These are phyloP conservation scores for Gisinianus flammeolus DNA, from an alignment of 2,888 invertebrate species.

Conservation along the genomic window DNA sequence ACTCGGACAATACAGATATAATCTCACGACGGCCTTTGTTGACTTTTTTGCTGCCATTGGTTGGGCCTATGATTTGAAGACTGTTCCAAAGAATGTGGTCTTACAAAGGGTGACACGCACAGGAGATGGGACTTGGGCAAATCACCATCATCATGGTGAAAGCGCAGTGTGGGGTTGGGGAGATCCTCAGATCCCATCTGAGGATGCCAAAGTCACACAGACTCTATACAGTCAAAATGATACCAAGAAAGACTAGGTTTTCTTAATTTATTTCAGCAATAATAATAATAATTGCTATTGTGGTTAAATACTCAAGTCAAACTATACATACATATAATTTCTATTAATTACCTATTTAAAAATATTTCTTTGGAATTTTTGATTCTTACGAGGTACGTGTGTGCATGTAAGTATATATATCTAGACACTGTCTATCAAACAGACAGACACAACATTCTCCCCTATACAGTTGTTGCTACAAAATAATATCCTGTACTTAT, in stretches of 20 bases:
- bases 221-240: slow-evolving; percentile 14
- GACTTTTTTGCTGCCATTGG: slow-evolving; percentile 69
- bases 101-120: slow-evolving; percentile 74
- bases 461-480: too few species aligned
- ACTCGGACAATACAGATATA: slow-evolving; percentile 63
- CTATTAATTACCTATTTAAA: neutral
- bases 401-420: too few species aligned
- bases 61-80: slow-evolving; percentile 70
- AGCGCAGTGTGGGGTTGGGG: slow-evolving; percentile 56
- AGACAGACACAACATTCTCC: too few species aligned
- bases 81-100: slow-evolving; percentile 71
- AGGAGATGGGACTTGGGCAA: slow-evolving; percentile 69
- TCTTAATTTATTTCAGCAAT: neutral
- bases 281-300: neutral
- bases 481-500: too few species aligned
- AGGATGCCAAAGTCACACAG: slow-evolving; percentile 48
- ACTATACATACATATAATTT: neutral
- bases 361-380: neutral
- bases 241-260: slow-evolving; percentile 22
- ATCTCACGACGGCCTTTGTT: slow-evolving; percentile 70
- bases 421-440: too few species aligned
- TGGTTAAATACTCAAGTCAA: neutral
- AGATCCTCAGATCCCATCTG: slow-evolving; percentile 53
- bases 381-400: neutral
- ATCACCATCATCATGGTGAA: slow-evolving; percentile 33